These are phyloP conservation scores for Lasioglossum vierecki DNA, from an alignment of 2,888 invertebrate species.

Conservation along the genomic window DNA sequence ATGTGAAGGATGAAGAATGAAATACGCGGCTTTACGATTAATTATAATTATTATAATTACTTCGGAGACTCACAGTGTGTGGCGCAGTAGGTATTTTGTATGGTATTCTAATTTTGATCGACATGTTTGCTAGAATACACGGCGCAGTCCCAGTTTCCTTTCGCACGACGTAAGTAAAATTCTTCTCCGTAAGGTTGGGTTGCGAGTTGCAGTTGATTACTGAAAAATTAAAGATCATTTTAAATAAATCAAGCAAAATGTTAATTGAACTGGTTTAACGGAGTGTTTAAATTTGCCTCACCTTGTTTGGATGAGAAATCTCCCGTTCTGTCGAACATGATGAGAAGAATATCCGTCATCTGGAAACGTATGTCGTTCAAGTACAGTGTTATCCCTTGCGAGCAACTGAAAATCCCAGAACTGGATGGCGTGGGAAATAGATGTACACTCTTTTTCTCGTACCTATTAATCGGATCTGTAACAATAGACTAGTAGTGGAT, in stretches of 20 bases:
- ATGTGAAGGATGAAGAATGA: too few relatives aligned
- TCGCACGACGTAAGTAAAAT: neutral
- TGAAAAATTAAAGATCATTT: neutral
- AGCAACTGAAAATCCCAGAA: neutral
- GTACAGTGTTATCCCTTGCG: neutral
- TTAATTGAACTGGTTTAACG: neutral
- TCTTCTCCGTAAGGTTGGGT: neutral
- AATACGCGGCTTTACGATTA: neutral
- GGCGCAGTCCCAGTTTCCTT: neutral
- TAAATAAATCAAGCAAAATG: neutral
- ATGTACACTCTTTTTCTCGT: fast-evolving
- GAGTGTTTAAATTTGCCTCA: neutral
- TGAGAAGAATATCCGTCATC: neutral
- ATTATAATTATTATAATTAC: neutral
- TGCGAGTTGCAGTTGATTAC: neutral
- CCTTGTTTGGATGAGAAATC: neutral
- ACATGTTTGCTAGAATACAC: neutral
- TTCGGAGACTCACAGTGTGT: neutral
- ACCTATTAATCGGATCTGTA: neutral
- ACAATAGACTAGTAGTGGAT: neutral
- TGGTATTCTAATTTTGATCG: neutral
- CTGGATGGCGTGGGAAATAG: neutral
- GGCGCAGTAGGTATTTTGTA: fast-evolving
- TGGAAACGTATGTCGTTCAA: neutral
- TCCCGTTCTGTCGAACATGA: neutral